These are phyloP conservation scores for Chitala chitala DNA, from an alignment of 2,113 vertebrate species.

Conservation along the genomic window DNA sequence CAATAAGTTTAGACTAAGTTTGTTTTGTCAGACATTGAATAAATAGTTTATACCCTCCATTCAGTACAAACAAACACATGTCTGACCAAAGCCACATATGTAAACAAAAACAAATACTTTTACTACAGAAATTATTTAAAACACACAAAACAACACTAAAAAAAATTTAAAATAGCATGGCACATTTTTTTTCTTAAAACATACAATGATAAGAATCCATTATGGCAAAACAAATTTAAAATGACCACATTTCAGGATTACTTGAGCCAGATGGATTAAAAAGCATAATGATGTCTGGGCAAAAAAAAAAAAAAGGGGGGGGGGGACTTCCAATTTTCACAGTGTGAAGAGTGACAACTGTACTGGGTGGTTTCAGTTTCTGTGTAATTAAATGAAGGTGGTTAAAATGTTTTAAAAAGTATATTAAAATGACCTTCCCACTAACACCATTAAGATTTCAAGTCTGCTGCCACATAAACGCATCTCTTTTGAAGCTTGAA, in stretches of 20 bases:
- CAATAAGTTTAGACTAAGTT: conserved; percentile 52
- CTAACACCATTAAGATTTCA: conserved; percentile 46
- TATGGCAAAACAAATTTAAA: no score
- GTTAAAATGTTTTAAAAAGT: conserved; percentile 60
- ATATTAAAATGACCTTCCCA: conserved; percentile 62
- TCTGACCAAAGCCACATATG: conserved; percentile 35
- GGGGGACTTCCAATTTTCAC: conserved; percentile 46
- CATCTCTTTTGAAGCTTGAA: conserved; percentile 32
- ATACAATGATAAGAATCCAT: no score
- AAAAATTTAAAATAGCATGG: no score
- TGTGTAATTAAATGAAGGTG: conserved; percentile 51
- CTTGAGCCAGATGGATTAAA: conserved; percentile 39
- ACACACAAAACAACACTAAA: neutral
- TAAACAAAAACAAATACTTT: conserved; percentile 20
- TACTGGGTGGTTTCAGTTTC: conserved; percentile 41
- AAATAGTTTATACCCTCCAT: conserved; percentile 37
- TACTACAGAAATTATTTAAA: neutral
- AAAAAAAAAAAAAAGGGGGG: no score
- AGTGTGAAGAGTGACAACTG: conserved; percentile 35
- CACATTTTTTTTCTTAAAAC: no score
- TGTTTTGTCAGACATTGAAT: conserved; percentile 47
- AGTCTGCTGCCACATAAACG: conserved; percentile 35
- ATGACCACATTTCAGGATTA: conserved; percentile 49
- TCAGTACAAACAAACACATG: conserved; percentile 52
- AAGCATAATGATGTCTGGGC: conserved; percentile 51